phyloP scores from a whole-genome alignment of 2,113 vertebrate genomes.

The Indicator indicator region DNA sequence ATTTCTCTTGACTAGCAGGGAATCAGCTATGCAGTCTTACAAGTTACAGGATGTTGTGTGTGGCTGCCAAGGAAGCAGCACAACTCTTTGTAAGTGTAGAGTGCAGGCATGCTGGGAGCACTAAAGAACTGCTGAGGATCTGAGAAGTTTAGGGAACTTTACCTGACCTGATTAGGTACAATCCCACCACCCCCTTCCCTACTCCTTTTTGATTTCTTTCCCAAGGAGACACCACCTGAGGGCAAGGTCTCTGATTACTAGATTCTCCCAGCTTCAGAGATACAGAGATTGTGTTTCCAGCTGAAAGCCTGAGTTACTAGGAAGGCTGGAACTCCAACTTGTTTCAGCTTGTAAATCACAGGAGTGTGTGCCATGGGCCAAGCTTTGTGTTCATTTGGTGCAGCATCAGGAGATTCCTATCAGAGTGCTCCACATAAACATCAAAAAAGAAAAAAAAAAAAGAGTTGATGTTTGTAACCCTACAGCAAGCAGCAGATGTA shows the following conservation, averaged over 20 bases:
- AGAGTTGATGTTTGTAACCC: constrained; percentile 38
- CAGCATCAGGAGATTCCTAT: constrained; percentile 51
- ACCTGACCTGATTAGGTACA: background rate
- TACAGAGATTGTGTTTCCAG: constrained; percentile 21
- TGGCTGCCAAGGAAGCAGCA: background rate
- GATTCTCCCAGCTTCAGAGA: constrained; percentile 15
- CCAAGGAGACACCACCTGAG: background rate
- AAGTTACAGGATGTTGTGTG: background rate
- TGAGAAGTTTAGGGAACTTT: background rate
- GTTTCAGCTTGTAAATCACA: constrained; percentile 61
- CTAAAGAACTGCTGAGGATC: background rate
- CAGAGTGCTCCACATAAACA: constrained; percentile 17
- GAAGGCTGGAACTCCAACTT: constrained; percentile 25
- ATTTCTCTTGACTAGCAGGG: background rate
- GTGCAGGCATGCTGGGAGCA: background rate
- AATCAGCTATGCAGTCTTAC: background rate
- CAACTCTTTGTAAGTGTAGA: background rate
- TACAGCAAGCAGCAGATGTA: constrained; percentile 41
- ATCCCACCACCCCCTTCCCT: background rate
- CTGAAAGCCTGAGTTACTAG: constrained; percentile 19
- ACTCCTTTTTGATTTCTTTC: background rate
- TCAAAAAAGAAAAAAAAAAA: background rate
- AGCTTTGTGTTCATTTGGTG: constrained; percentile 54
- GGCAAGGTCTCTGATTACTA: constrained; percentile 15
- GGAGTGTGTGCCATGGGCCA: background rate